These are phyloP conservation scores for Drosophila bifasciata DNA, from an alignment of 1,140 invertebrate species.

Conservation along the genomic window DNA sequence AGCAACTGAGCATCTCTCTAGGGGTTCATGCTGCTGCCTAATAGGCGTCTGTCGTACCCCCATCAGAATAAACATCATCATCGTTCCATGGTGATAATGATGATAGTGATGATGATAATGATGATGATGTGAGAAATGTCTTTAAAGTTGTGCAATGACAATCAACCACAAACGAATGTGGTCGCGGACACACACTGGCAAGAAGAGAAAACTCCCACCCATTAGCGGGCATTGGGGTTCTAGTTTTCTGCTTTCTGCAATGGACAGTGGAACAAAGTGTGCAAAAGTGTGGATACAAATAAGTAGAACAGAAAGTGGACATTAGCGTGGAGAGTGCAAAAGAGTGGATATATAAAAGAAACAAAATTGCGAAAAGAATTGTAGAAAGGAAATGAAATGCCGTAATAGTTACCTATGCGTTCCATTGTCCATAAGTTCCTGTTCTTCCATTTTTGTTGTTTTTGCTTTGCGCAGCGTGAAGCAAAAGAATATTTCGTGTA, in stretches of 20 bases:
- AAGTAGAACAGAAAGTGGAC: background rate
- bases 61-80: constrained; percentile 27
- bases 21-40: constrained; percentile 31
- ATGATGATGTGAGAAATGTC: constrained; percentile 45
- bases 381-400: accelerated
- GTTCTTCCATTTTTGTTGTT: no score
- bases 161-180: constrained; percentile 53
- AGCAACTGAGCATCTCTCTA: constrained; percentile 13
- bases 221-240: constrained; percentile 36
- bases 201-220: constrained; percentile 39
- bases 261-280: background rate
- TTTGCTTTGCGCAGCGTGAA: no score
- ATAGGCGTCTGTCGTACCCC: constrained; percentile 49
- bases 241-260: constrained; percentile 18
- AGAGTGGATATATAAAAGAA: no score
- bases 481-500: no score
- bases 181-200: constrained; percentile 34
- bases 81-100: constrained; percentile 23
- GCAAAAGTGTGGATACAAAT: constrained; percentile 7
- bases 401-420: no score
- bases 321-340: background rate
- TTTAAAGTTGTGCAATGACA: constrained; percentile 58
- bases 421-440: no score
- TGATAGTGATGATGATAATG: constrained; percentile 40
- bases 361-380: no score